A percentile compares a stretch with the other conserved stretches of the same genome.
Conservation (phyloP, 1,140 invertebrate species). For the Dolichoris vasculosae region DNA sequence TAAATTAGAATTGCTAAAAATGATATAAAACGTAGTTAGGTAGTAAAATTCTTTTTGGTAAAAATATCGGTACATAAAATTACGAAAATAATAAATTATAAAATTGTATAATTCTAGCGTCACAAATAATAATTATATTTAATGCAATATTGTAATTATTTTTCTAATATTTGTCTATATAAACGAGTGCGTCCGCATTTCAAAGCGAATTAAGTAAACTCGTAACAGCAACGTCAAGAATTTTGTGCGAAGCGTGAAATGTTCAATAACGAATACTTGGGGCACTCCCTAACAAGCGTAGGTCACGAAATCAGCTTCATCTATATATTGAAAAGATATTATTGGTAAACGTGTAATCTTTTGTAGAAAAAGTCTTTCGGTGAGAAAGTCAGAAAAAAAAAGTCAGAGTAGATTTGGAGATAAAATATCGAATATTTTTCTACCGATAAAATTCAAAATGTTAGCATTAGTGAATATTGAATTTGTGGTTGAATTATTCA, state of each 20-base stretch:
- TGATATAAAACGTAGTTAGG: background rate
- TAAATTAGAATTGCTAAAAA: background rate
- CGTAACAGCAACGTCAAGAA: slow-evolving; percentile 8
- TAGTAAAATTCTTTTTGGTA: background rate
- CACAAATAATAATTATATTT: slow-evolving; percentile 23
- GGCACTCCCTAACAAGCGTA: slow-evolving; percentile 46
- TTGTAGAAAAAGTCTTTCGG: slow-evolving; percentile 6
- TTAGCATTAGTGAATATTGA: background rate
- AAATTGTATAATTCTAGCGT: background rate
- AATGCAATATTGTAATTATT: slow-evolving; percentile 35
- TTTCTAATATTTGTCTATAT: background rate
- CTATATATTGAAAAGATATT: slow-evolving; percentile 45
- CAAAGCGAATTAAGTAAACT: slow-evolving; percentile 13
- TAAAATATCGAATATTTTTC: background rate
- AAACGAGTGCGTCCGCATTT: background rate
- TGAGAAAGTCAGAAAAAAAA: background rate
- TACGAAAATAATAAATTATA: background rate
- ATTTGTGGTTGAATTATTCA: background rate
- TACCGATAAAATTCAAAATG: background rate
- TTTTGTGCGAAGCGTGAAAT: slow-evolving; percentile 46
- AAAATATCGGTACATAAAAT: background rate
- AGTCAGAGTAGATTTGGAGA: background rate
- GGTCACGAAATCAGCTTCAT: slow-evolving; percentile 44
- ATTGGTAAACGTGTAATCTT: slow-evolving; percentile 2
- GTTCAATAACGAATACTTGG: slow-evolving; percentile 38